A percentile compares a stretch with the other conserved stretches of the same genome.
Evolutionary conservation across 2,888 invertebrate genomes (phyloP).

Genomic region (Tetragonisca angustula): DNA sequence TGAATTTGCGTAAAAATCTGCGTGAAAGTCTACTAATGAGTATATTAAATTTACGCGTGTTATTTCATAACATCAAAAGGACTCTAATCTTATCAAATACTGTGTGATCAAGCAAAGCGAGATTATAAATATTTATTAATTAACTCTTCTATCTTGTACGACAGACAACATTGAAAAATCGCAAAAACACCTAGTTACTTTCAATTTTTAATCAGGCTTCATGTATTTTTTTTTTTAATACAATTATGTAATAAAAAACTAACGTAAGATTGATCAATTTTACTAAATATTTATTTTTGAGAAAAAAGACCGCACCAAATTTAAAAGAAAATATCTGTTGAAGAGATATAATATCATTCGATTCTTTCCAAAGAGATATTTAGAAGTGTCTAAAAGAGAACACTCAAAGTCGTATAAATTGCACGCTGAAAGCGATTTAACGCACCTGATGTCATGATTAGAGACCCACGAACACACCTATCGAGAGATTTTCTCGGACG

Average conservation of each 20-base stretch:
- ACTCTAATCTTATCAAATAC: background rate
- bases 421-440: slow-evolving; percentile 8
- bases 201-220: background rate
- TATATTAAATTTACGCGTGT: slow-evolving; percentile 14
- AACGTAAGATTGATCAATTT: background rate
- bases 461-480: slow-evolving; percentile 42
- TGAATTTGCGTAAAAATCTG: too few relatives aligned
- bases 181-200: background rate
- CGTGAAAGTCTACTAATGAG: background rate
- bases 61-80: background rate
- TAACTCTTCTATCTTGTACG: background rate
- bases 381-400: background rate
- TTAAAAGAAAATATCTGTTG: background rate
- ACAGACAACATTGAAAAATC: background rate
- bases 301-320: background rate
- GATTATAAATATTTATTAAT: background rate
- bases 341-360: background rate
- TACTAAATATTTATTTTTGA: background rate
- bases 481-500: slow-evolving; percentile 51
- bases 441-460: slow-evolving; percentile 35
- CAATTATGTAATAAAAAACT: background rate
- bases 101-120: background rate
- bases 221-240: background rate
- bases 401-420: slow-evolving; percentile 14
- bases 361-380: background rate